Conservation (phyloP, 92 coral and sea anemone species). For the Metridium senile region DNA sequence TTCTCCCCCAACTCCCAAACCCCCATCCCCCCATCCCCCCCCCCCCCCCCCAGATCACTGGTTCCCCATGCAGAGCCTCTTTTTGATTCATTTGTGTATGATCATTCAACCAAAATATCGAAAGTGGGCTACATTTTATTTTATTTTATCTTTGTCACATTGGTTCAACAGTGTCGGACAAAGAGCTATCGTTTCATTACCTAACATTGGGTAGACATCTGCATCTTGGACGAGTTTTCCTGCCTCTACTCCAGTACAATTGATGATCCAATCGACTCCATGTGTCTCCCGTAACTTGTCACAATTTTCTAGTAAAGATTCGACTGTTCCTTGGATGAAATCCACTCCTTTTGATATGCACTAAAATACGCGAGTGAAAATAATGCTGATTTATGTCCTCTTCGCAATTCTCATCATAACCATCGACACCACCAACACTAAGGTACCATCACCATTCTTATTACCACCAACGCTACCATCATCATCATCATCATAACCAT, state of each 20-base stretch:
- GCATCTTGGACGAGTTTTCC: constrained; percentile 21
- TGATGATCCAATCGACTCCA: constrained; percentile 16
- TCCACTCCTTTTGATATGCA: constrained; percentile 22
- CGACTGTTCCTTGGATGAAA: constrained; percentile 12
- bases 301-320: constrained; percentile 17
- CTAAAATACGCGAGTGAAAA: not conserved
- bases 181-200: not conserved
- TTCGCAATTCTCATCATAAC: not conserved
- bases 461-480: no score
- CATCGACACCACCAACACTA: no score
- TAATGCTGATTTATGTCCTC: not conserved
- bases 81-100: no score
- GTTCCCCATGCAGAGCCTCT: no score
- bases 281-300: constrained; percentile 7
- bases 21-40: no score
- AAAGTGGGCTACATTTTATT: no score
- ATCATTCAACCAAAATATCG: no score
- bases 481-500: no score
- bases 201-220: constrained; percentile 16
- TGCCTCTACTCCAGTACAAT: constrained; percentile 22
- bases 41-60: no score
- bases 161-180: not conserved
- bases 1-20: no score
- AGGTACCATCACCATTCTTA: no score
- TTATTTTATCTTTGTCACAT: no score